These are phyloP conservation scores for Calameuta idolon DNA, from an alignment of 2,888 invertebrate species.

Conservation along the genomic window DNA sequence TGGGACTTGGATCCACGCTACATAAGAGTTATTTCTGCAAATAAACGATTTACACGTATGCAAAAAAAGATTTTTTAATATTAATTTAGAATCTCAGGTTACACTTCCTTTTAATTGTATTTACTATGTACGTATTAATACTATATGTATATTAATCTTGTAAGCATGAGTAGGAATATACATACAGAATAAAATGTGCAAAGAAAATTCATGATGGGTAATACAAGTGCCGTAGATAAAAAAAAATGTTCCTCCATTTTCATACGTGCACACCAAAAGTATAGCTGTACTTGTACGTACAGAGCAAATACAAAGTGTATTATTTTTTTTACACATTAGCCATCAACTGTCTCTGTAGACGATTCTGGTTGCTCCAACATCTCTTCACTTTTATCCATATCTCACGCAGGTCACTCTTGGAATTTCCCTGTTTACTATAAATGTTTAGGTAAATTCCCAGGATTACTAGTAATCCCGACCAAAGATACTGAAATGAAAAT, in stretches of 20 bases:
- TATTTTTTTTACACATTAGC: constrained; percentile 37
- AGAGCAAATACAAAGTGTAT: not conserved
- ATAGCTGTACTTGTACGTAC: not conserved
- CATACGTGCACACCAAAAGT: not conserved
- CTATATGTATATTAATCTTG: not conserved
- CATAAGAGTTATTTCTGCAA: not conserved
- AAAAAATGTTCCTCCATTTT: not conserved
- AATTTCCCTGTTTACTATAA: constrained; percentile 76
- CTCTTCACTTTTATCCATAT: constrained; percentile 37
- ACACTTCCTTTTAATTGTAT: not conserved
- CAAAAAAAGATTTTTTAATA: not conserved
- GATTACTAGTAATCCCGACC: constrained; percentile 90
- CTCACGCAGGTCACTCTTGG: constrained; percentile 27
- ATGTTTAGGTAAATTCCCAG: constrained; percentile 95
- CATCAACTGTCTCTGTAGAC: constrained; percentile 48
- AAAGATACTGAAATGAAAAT: constrained; percentile 89
- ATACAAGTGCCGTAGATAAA: not conserved
- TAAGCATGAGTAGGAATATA: too few relatives aligned
- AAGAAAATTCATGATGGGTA: too few relatives aligned
- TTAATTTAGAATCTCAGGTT: not conserved
- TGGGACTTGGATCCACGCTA: not conserved
- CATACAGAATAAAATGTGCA: not conserved
- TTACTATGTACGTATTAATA: not conserved
- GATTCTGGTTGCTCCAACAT: constrained; percentile 47
- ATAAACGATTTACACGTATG: not conserved